A percentile compares a stretch with the other conserved stretches of the same genome.
Conservation (phyloP, 2,888 invertebrate genomes). For the Baronia brevicornis region DNA sequence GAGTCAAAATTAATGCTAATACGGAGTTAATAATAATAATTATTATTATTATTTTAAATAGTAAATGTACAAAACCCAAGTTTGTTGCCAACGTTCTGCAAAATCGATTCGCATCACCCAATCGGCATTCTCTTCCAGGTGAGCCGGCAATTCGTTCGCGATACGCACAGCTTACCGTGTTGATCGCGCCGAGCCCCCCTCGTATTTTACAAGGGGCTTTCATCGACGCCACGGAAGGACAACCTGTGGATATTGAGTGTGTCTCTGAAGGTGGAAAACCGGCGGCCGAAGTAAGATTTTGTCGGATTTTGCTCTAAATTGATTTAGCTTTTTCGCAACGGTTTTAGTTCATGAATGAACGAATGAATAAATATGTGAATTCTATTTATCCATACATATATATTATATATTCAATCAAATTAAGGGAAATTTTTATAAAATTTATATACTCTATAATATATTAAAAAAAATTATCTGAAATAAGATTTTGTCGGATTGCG, state of each 20-base stretch:
- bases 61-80: neutral
- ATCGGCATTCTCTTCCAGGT: conserved; percentile 45
- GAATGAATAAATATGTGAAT: too few relatives aligned
- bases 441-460: conserved; percentile 1
- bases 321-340: neutral
- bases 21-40: too few relatives aligned
- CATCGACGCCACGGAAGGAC: conserved; percentile 91
- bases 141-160: conserved; percentile 89
- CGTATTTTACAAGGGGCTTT: conserved; percentile 88
- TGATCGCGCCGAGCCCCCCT: conserved; percentile 93
- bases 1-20: too few relatives aligned
- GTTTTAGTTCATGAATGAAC: too few relatives aligned
- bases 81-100: neutral
- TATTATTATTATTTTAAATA: neutral
- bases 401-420: too few relatives aligned
- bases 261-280: conserved; percentile 94
- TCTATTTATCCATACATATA: too few relatives aligned
- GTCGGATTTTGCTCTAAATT: conserved; percentile 6
- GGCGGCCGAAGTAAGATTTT: conserved; percentile 83
- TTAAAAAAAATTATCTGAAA: conserved; percentile 83
- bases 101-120: conserved; percentile 5
- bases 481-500: conserved; percentile 32
- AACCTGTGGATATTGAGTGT: conserved; percentile 93
- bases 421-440: too few relatives aligned
- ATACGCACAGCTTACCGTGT: conserved; percentile 87